phyloP scores from a whole-genome alignment of 2,888 invertebrate genomes.

The Phanerotoma sp. region DNA sequence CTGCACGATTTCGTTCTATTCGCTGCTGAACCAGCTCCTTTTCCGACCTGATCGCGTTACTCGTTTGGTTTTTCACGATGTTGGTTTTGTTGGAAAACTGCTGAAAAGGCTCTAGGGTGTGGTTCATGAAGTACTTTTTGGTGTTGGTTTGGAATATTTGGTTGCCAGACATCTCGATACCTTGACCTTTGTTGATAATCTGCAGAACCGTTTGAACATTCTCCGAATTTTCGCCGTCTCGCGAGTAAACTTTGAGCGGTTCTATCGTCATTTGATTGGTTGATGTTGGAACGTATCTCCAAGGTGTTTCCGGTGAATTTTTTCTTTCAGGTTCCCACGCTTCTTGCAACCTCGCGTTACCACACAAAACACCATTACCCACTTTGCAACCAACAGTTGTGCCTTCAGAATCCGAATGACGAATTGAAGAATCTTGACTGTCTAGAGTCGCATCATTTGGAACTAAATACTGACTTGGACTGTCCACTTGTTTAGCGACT shows the following conservation, averaged over 20 bases:
- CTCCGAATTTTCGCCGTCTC: slow-evolving; percentile 45
- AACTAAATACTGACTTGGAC: slow-evolving; percentile 43
- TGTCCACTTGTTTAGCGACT: slow-evolving; percentile 39
- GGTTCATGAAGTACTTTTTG: slow-evolving; percentile 54
- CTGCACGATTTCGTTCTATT: slow-evolving; percentile 58
- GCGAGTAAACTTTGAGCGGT: slow-evolving; percentile 44
- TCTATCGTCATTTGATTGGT: slow-evolving; percentile 47
- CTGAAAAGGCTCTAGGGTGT: slow-evolving; percentile 49
- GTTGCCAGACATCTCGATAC: slow-evolving; percentile 49
- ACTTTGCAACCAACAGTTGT: slow-evolving; percentile 46
- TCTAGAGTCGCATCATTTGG: slow-evolving; percentile 43
- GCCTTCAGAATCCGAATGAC: slow-evolving; percentile 42
- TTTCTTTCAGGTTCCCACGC: slow-evolving; percentile 56
- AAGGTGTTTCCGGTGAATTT: slow-evolving; percentile 53
- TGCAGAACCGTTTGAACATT: slow-evolving; percentile 50
- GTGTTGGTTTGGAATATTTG: slow-evolving; percentile 48
- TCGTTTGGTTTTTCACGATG: slow-evolving; percentile 39
- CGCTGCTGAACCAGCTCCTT: slow-evolving; percentile 48
- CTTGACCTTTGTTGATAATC: slow-evolving; percentile 52
- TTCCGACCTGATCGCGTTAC: slow-evolving; percentile 45
- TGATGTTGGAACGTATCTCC: slow-evolving; percentile 52
- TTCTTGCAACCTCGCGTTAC: slow-evolving; percentile 53
- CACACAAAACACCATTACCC: slow-evolving; percentile 52
- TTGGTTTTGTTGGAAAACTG: slow-evolving; percentile 44
- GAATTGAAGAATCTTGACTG: slow-evolving; percentile 42